A percentile compares a stretch with the other conserved stretches of the same genome.
These are phyloP conservation scores for Trialeurodes vaporariorum DNA, from an alignment of 1,140 invertebrate genomes.

Conservation along the genomic window DNA sequence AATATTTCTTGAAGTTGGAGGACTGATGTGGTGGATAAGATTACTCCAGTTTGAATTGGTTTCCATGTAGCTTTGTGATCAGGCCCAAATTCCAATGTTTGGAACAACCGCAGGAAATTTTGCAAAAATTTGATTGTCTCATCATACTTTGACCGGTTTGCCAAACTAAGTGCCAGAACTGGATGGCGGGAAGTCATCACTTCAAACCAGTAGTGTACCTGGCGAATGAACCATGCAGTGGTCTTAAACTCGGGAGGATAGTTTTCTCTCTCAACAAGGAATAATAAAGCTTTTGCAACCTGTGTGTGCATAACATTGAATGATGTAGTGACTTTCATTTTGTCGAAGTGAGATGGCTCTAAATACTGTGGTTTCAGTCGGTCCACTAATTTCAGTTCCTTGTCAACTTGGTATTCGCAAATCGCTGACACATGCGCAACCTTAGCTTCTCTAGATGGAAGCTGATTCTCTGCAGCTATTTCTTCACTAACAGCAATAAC, in stretches of 20 bases:
- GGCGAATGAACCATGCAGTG: slow-evolving; percentile 15
- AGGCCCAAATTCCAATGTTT: slow-evolving; percentile 8
- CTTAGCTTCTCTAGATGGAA: not conserved
- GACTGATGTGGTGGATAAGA: slow-evolving; percentile 8
- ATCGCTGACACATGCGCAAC: not conserved
- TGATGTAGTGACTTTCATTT: slow-evolving; percentile 3
- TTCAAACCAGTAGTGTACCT: slow-evolving; percentile 15
- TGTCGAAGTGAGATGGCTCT: slow-evolving; percentile 1
- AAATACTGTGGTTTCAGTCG: not conserved
- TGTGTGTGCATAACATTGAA: slow-evolving; percentile 1
- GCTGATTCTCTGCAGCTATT: not conserved
- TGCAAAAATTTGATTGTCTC: slow-evolving; percentile 15
- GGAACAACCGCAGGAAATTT: slow-evolving; percentile 13
- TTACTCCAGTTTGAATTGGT: slow-evolving; percentile 15
- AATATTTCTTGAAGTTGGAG: slow-evolving; percentile 8
- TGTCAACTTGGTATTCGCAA: not conserved
- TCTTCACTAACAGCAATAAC: slow-evolving; percentile 5
- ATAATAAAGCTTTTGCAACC: not conserved
- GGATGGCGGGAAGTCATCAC: slow-evolving; percentile 13
- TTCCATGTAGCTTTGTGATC: slow-evolving; percentile 4
- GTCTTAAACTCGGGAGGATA: slow-evolving; percentile 9
- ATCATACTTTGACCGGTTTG: slow-evolving; percentile 9
- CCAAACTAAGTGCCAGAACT: slow-evolving; percentile 10
- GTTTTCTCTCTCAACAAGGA: slow-evolving; percentile 1
- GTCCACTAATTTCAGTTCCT: not conserved